Base-by-base conservation (phyloP, 2,888 invertebrate genomes). In the Liodrosophila aerea region DNA sequence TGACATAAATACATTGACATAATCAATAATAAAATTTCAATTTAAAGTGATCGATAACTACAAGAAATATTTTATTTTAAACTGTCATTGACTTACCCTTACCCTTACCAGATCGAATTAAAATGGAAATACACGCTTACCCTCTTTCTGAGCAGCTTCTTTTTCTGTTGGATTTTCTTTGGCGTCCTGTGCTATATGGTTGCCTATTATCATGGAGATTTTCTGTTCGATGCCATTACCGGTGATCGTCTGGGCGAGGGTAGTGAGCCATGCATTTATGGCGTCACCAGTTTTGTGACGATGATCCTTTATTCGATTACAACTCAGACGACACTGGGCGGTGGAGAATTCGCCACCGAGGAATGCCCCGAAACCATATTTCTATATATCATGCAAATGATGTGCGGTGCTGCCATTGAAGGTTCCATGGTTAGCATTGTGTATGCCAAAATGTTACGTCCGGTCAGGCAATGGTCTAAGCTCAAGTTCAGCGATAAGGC, bases 91-190 rank as follows among this genome's bases (percentile, higher is more conserved):
- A n/a, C n/a, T n/a, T n/a, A n/a, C n/a, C n/a, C n/a, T n/a, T n/a
- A n/a, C n/a, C n/a, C n/a, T n/a, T n/a, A n/a, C n/a, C 33, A 90
- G 85, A 91, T 93, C 44, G 93, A 93, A 81, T 90, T 92, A 59
- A 95, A 96, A 89, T 98, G 98, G 98, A 93, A 96, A 60, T 97
- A 96, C 94, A 97, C 97, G 44, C 91, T 98, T 45, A 91, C 96
- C 40, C 93, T 97, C 52, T 97, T 98, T 88, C 93, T 95, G 27
- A 91, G 95, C 64, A 95, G 95, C 60, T 98, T 97, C 89, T 93
- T 97, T 72, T 78, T 93, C 7, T 94, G 95, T 87, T 97, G 97
- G 96, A 89, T 95, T 18, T 77, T 93, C 7, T 97, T 97, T 87
- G 96, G 95, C 0, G 91, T 92, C 7, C 91, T 96, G 66, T 97